Conservation (phyloP, 2,113 vertebrate species). For the Ammospiza nelsoni region DNA sequence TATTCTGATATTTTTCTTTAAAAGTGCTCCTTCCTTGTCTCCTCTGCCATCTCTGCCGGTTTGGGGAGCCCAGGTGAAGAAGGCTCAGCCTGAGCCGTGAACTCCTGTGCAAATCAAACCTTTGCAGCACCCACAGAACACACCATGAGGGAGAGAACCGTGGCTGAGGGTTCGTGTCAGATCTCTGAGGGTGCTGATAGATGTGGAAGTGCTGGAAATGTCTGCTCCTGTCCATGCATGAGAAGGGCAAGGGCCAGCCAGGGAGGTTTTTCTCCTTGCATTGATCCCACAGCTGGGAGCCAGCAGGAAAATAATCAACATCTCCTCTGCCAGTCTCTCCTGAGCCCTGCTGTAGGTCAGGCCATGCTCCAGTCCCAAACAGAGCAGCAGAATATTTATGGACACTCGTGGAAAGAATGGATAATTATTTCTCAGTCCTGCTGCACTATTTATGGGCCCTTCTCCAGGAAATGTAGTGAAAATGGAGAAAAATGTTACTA, state of each 20-base stretch:
- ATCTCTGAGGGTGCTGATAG: neutral
- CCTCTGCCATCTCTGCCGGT: neutral
- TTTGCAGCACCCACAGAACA: neutral
- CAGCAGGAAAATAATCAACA: neutral
- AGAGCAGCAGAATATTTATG: neutral
- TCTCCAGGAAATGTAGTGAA: neutral
- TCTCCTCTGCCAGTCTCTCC: neutral
- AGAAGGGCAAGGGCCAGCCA: neutral
- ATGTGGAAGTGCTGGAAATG: neutral
- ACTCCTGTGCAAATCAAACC: neutral
- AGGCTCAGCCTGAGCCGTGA: neutral
- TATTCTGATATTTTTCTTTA: neutral
- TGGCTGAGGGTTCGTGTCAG: neutral
- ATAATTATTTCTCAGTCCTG: neutral
- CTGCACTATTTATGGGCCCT: neutral
- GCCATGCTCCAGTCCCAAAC: neutral
- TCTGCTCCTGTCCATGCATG: accelerated
- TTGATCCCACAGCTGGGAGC: neutral
- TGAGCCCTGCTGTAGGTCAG: neutral
- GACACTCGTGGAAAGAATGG: neutral
- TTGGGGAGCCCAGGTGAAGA: accelerated
- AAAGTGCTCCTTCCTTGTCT: neutral
- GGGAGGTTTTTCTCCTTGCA: neutral
- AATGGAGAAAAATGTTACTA: neutral
- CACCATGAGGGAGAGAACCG: neutral